A percentile compares a stretch with the other conserved stretches of the same genome.
Evolutionary conservation across 2,888 invertebrate genomes (phyloP).

Genomic region (Pharmacophagus antenor): DNA sequence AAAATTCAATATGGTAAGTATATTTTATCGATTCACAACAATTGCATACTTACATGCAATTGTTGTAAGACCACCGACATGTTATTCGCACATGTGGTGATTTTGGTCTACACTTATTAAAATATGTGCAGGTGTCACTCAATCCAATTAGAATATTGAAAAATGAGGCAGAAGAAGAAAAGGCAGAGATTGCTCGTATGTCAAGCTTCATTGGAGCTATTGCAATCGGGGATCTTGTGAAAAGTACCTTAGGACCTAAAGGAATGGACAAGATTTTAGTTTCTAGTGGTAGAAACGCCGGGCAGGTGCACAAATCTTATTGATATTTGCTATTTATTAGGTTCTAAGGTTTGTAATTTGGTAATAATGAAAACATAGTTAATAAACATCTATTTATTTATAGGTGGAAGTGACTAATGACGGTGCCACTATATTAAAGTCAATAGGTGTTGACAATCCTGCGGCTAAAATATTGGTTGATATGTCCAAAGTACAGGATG

Average conservation of each 20-base stretch:
- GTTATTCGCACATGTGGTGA: conserved; percentile 53
- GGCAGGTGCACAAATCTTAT: conserved; percentile 69
- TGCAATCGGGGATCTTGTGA: conserved; percentile 98
- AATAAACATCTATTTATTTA: conserved; percentile 33
- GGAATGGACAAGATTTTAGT: conserved; percentile 98
- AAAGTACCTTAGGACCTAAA: conserved; percentile 98
- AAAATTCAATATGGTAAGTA: conserved; percentile 26
- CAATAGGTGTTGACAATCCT: conserved; percentile 98
- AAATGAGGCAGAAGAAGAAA: conserved; percentile 98
- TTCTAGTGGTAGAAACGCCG: conserved; percentile 88
- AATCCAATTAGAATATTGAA: conserved; percentile 97
- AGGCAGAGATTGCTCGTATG: conserved; percentile 97
- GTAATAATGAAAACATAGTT: background rate
- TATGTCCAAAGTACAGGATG: conserved; percentile 98
- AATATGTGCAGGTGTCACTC: conserved; percentile 85
- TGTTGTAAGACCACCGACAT: conserved; percentile 1
- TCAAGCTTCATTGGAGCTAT: conserved; percentile 99
- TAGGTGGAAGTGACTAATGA: conserved; percentile 98
- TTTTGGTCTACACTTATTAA: conserved; percentile 27
- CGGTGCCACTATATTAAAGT: conserved; percentile 98
- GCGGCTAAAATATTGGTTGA: conserved; percentile 99
- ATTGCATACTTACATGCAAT: background rate
- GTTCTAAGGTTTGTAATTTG: background rate
- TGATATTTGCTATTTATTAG: background rate
- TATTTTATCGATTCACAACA: background rate